Evolutionary conservation across 2,888 invertebrate species (phyloP).

Genomic region (Scotopteryx bipunctaria): DNA sequence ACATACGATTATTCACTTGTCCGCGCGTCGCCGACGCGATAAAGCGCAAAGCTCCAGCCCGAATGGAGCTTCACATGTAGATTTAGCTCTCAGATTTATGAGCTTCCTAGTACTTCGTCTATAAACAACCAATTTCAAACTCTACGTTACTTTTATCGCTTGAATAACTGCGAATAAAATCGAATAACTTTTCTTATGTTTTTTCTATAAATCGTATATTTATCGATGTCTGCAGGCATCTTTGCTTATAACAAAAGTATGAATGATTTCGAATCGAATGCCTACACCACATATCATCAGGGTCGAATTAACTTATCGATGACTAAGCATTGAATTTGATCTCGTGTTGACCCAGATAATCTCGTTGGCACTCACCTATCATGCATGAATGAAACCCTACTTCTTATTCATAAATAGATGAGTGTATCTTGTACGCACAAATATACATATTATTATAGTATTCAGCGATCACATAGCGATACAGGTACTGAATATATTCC

Average conservation of each 20-base stretch:
- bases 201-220: too few species aligned
- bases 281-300: neutral
- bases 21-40: constrained; percentile 22
- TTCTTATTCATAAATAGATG: too few species aligned
- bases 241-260: too few species aligned
- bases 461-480: too few species aligned
- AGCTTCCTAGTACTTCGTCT: constrained; percentile 32
- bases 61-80: constrained; percentile 39
- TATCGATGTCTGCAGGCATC: too few species aligned
- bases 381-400: too few species aligned
- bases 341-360: constrained; percentile 3
- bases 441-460: too few species aligned
- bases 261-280: neutral
- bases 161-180: neutral
- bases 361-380: neutral
- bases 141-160: constrained; percentile 11
- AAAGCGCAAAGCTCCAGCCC: constrained; percentile 30
- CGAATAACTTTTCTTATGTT: too few species aligned
- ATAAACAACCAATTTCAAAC: constrained; percentile 5
- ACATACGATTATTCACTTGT: constrained; percentile 49
- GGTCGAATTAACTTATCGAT: neutral
- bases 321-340: neutral
- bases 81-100: constrained; percentile 44
- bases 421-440: too few species aligned
- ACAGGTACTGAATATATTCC: too few species aligned